Percentiles rank a stretch among this genome's conserved stretches.
Evolutionary conservation across 2,797 vertebrate species (phyloP).

Genomic region (Fistularia commersonii): DNA sequence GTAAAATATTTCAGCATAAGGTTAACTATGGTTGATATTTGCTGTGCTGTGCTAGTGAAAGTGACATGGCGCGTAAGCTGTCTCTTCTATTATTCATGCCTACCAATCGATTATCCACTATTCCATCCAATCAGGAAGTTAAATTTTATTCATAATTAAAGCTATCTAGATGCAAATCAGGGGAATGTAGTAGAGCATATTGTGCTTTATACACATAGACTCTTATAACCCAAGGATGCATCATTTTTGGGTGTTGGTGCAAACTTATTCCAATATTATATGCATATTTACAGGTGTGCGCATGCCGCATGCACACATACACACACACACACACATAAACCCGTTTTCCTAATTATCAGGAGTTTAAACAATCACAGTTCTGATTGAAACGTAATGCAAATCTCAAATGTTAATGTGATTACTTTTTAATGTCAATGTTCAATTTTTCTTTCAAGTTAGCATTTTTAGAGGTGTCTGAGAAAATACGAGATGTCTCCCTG

Average conservation of each 20-base stretch:
- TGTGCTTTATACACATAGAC: constrained; percentile 59
- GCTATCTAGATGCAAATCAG: constrained; percentile 83
- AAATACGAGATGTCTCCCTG: constrained; percentile 1
- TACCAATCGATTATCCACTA: constrained; percentile 77
- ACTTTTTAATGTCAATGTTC: constrained; percentile 39
- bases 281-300: not conserved
- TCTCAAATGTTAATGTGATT: constrained; percentile 43
- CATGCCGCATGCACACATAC: no score
- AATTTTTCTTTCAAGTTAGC: constrained; percentile 31
- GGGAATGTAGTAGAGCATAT: constrained; percentile 62
- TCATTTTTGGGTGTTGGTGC: constrained; percentile 29
- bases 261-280: constrained; percentile 24
- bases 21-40: constrained; percentile 28
- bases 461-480: constrained; percentile 30
- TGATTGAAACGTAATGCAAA: constrained; percentile 43
- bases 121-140: constrained; percentile 72
- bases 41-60: constrained; percentile 46
- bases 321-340: constrained; percentile 11
- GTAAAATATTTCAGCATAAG: constrained; percentile 12
- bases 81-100: constrained; percentile 77
- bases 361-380: constrained; percentile 35
- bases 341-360: constrained; percentile 34
- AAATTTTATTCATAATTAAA: constrained; percentile 83
- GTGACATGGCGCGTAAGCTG: constrained; percentile 49
- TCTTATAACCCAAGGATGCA: constrained; percentile 23